Evolutionary conservation across 2,888 invertebrate genomes (phyloP).

Genomic region (Stenichneumon culpator): DNA sequence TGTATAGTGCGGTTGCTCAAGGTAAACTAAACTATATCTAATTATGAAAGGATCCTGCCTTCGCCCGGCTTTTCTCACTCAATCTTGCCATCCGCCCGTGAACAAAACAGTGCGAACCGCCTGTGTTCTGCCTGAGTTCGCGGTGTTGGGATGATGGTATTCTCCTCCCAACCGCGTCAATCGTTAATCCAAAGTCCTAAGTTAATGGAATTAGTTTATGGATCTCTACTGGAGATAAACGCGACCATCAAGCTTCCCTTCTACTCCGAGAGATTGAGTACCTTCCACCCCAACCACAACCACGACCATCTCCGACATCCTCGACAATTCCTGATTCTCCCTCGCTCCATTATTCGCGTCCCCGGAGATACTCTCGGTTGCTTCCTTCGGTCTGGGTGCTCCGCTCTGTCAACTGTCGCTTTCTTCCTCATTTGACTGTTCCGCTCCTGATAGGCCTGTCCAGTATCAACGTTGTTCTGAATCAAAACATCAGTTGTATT

Average conservation of each 20-base stretch:
- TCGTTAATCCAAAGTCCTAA: conserved; percentile 73
- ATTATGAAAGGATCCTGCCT: not conserved
- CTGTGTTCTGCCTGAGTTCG: not conserved
- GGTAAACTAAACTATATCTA: conserved; percentile 8
- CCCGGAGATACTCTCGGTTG: conserved; percentile 9
- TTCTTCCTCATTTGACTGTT: conserved; percentile 12
- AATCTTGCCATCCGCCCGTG: not conserved
- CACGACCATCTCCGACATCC: conserved; percentile 13
- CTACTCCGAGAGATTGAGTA: conserved; percentile 7
- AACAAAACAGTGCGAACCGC: not conserved
- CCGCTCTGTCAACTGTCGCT: conserved; percentile 38
- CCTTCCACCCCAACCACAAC: conserved; percentile 46
- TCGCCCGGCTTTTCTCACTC: not conserved
- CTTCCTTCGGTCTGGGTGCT: conserved; percentile 48
- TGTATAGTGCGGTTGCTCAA: not conserved
- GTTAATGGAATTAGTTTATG: conserved; percentile 78
- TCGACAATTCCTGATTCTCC: conserved; percentile 18
- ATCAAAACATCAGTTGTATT: not conserved
- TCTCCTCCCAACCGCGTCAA: conserved; percentile 60
- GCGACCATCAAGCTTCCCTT: conserved; percentile 13
- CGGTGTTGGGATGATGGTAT: not conserved
- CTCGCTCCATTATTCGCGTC: conserved; percentile 41
- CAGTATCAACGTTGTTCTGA: not conserved
- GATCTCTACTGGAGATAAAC: conserved; percentile 72
- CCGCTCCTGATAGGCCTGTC: not conserved